These are phyloP conservation scores for Corydoras sp. DNA, from an alignment of 2,113 vertebrate genomes.

Conservation along the genomic window DNA sequence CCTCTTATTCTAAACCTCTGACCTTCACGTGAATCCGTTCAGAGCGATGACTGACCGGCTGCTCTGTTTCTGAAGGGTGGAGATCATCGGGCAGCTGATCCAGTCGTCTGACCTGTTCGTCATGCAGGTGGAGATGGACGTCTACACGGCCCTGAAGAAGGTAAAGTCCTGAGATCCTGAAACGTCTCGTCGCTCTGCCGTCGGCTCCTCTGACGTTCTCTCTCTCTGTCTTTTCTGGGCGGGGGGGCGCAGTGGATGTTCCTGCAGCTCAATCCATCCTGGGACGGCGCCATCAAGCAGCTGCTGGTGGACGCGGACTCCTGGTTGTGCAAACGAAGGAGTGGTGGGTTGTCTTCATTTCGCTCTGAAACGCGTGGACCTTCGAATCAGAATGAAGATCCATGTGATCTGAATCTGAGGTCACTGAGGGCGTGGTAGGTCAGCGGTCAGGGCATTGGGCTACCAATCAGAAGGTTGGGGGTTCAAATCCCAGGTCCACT, in stretches of 20 bases:
- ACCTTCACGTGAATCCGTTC: too few species aligned
- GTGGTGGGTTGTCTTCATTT: conserved; percentile 57
- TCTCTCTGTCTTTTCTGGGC: neutral
- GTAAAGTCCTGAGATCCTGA: conserved; percentile 50
- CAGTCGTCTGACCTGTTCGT: conserved; percentile 93
- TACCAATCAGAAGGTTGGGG: too few species aligned
- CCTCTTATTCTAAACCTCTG: too few species aligned
- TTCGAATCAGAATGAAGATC: too few species aligned
- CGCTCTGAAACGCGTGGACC: too few species aligned
- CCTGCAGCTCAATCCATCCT: conserved; percentile 86
- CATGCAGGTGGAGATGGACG: conserved; percentile 98
- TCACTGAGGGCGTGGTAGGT: too few species aligned
- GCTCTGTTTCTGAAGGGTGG: conserved; percentile 62
- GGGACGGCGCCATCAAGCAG: conserved; percentile 90
- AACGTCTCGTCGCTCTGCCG: too few species aligned
- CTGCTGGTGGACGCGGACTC: conserved; percentile 83
- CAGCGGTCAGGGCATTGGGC: too few species aligned
- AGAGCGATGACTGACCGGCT: too few species aligned
- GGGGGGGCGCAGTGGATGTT: conserved; percentile 85
- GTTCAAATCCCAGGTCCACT: too few species aligned
- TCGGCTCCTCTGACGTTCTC: neutral
- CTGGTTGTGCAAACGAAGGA: conserved; percentile 86
- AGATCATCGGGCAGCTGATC: conserved; percentile 87
- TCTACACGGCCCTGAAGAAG: conserved; percentile 96
- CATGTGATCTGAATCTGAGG: too few species aligned